phyloP scores from a whole-genome alignment of 1,140 invertebrate species.

The Drosophila ficusphila region DNA sequence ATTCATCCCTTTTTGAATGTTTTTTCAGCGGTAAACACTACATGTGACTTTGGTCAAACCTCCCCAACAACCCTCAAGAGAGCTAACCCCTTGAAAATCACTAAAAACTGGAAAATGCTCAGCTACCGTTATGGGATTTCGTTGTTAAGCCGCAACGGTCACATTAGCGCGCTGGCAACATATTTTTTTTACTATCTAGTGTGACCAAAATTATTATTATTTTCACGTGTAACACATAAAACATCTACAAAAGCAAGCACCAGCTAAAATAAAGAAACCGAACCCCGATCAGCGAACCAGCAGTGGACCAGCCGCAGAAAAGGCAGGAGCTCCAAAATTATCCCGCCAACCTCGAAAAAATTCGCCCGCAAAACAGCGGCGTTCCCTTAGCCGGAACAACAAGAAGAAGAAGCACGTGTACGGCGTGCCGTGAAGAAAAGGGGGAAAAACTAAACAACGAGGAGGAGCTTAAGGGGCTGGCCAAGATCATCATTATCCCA shows the following conservation, averaged over 20 bases:
- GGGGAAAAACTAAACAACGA: neutral
- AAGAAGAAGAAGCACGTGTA: slow-evolving; percentile 43
- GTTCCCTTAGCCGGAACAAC: slow-evolving; percentile 17
- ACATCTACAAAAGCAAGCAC: slow-evolving; percentile 16
- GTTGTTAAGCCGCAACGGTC: neutral
- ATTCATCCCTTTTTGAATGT: neutral
- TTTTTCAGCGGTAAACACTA: neutral
- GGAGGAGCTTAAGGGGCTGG: neutral
- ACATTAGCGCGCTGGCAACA: slow-evolving; percentile 5
- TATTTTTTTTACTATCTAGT: slow-evolving; percentile 24
- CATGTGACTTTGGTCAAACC: neutral
- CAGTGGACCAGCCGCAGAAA: neutral
- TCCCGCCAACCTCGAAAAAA: no score
- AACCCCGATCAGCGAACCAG: neutral
- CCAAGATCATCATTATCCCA: neutral
- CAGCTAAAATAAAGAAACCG: slow-evolving; percentile 17
- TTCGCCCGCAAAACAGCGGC: slow-evolving; percentile 1
- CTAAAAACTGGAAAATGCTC: neutral
- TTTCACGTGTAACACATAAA: slow-evolving; percentile 32
- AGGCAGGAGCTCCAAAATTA: neutral
- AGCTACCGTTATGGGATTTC: neutral
- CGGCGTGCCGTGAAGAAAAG: slow-evolving; percentile 19
- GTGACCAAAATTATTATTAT: slow-evolving; percentile 14
- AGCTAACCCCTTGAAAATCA: neutral
- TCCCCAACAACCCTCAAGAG: neutral